Percentiles rank a stretch among this genome's conserved stretches.
phyloP scores from a whole-genome alignment of 2,113 vertebrate species.

The Trachemys scripta region DNA sequence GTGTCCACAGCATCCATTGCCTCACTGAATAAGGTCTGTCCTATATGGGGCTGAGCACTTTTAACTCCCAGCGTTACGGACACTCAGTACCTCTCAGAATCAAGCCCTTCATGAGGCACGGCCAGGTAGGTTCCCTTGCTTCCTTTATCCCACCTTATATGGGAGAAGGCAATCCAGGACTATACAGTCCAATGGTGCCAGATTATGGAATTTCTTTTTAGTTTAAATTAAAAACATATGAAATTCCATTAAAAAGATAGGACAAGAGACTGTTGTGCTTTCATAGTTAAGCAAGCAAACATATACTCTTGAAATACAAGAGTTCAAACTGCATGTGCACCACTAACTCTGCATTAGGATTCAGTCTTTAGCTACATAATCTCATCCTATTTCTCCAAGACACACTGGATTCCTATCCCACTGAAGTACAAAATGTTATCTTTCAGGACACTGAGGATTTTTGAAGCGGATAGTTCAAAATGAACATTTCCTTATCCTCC shows the following conservation, averaged over 20 bases:
- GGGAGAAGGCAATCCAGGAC: not conserved
- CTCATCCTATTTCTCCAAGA: not conserved
- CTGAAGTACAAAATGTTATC: not conserved
- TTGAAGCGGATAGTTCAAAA: not conserved
- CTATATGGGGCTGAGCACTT: not conserved
- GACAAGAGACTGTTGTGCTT: not conserved
- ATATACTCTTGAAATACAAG: not conserved
- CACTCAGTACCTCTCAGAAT: not conserved
- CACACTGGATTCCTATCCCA: not conserved
- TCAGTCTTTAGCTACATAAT: not conserved
- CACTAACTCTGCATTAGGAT: not conserved
- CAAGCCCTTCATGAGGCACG: not conserved
- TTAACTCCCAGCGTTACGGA: not conserved
- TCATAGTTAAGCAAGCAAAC: not conserved
- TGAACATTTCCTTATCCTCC: not conserved
- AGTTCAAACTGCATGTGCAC: not conserved
- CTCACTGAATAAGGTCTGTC: not conserved
- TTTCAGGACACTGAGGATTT: not conserved
- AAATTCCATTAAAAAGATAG: not conserved
- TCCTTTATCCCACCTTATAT: not conserved
- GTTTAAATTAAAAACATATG: not conserved
- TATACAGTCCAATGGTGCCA: not conserved
- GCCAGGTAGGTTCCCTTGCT: not conserved
- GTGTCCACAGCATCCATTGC: not conserved
- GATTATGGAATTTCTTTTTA: conserved; percentile 10